Base-by-base conservation (phyloP, 2,113 vertebrate genomes). In the Dicrurus megarhynchus region DNA sequence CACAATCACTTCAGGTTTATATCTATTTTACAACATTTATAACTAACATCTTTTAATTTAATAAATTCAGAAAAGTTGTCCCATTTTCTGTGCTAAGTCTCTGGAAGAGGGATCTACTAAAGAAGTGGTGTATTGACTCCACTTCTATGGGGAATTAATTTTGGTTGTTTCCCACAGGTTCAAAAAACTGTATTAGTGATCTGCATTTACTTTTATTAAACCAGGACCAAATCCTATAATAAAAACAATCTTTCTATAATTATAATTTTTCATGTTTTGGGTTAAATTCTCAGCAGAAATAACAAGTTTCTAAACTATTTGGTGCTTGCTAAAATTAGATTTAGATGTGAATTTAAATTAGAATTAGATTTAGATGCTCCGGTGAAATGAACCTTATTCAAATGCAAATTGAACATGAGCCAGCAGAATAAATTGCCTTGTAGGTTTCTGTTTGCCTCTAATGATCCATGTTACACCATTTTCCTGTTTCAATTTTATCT, bases 311-410 rank as follows among this genome's bases (percentile, higher is more conserved):
- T 73, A 76, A 96, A 44, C 41, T 78, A 61, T 74, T 87, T 13
- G 5, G 9, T 32, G 92, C 60, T 76, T 16, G 23, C 47, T 84
- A 94, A 91, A 90, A 92, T 92, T 95, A 96, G 70, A 87, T 81
- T 96, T 87, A 84, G 44, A 73, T 70, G 22, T 68, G 68, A 74
- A 61, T 69, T 90, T 83, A 76, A 41, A 69, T 68, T 76, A 69
- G 87, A 83, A 69, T 47, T 84, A 89, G 50, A 84, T 87, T 26
- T 95, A 93, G 67, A n/a, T 83, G 70, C 46, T 95, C 33, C 8
- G 6, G 47, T 96, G 75, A 94, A 65, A 95, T 89, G 79, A 96
- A 94, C 33, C 56, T 90, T 91, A 89, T 75, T 80, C 68, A 87
- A 96, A 94, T 78, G 84, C 19, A 95, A 87, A 95, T 94, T 74